These are phyloP conservation scores for Xiphophorus birchmanni DNA, from an alignment of 2,797 vertebrate species.

Conservation along the genomic window DNA sequence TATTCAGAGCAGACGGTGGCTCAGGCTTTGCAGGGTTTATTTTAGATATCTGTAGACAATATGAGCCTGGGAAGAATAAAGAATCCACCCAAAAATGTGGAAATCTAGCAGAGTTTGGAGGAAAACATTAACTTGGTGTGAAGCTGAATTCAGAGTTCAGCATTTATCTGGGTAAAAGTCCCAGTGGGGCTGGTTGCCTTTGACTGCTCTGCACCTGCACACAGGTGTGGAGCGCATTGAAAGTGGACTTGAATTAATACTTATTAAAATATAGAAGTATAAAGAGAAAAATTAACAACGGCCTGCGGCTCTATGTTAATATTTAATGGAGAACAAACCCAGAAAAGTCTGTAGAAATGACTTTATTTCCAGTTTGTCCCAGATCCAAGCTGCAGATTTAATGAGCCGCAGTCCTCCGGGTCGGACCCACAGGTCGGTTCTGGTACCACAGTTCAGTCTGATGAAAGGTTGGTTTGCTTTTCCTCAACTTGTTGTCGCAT, in stretches of 20 bases:
- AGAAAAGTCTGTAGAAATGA: neutral
- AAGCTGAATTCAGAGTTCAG: neutral
- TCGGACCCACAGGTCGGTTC: neutral
- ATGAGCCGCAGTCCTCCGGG: neutral
- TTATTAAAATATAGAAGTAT: conserved; percentile 13
- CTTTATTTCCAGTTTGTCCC: neutral
- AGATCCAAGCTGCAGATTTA: neutral
- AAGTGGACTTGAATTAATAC: conserved; percentile 11
- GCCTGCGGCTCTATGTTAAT: conserved; percentile 18
- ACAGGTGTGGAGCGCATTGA: conserved; percentile 17
- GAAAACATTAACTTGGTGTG: neutral
- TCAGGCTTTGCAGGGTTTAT: neutral
- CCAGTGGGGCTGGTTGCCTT: neutral
- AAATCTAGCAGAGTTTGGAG: neutral
- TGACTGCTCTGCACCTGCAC: neutral
- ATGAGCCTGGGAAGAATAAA: neutral
- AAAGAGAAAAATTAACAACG: conserved; percentile 12
- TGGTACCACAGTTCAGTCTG: neutral
- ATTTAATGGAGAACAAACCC: conserved; percentile 23
- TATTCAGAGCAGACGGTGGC: neutral
- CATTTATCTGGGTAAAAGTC: neutral
- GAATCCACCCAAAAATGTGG: neutral
- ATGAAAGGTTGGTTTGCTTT: neutral
- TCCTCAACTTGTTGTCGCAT: conserved; percentile 1
- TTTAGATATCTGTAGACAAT: neutral